Evolutionary conservation across 1,140 invertebrate species (phyloP).

Genomic region (Agrypnia vestita): DNA sequence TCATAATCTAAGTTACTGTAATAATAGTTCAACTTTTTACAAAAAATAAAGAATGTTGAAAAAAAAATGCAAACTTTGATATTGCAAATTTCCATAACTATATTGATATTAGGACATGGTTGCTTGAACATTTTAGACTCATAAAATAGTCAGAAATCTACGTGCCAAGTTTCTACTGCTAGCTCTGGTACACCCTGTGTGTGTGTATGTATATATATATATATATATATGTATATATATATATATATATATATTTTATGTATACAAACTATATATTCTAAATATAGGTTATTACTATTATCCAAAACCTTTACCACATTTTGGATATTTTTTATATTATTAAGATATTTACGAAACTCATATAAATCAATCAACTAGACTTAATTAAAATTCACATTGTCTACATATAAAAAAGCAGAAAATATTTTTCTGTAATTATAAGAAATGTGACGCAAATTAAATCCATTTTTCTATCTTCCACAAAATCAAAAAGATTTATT

Average conservation of each 20-base stretch:
- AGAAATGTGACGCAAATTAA: slow-evolving; percentile 34
- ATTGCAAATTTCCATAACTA: too few relatives aligned
- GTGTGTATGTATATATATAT: too few relatives aligned
- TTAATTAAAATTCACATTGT: slow-evolving; percentile 34
- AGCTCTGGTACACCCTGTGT: too few relatives aligned
- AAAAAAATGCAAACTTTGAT: too few relatives aligned
- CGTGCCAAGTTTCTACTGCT: too few relatives aligned
- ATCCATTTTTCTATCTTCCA: slow-evolving; percentile 16
- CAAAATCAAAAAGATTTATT: slow-evolving; percentile 6
- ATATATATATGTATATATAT: too few relatives aligned
- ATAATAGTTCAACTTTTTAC: too few relatives aligned
- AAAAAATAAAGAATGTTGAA: too few relatives aligned
- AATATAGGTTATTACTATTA: slow-evolving; percentile 36
- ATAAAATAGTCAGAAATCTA: too few relatives aligned
- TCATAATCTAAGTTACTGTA: too few relatives aligned
- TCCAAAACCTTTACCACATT: slow-evolving; percentile 24
- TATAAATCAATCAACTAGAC: slow-evolving; percentile 13
- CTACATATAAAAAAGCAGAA: slow-evolving; percentile 10
- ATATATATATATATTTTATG: slow-evolving; percentile 45
- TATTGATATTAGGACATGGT: too few relatives aligned
- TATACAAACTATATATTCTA: slow-evolving; percentile 38
- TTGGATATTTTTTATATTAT: slow-evolving; percentile 42
- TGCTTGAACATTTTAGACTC: too few relatives aligned
- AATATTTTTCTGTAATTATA: slow-evolving; percentile 21
- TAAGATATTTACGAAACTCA: slow-evolving; percentile 31